Conservation (phyloP, 1,140 invertebrate species). For the Coptotermes formosanus region DNA sequence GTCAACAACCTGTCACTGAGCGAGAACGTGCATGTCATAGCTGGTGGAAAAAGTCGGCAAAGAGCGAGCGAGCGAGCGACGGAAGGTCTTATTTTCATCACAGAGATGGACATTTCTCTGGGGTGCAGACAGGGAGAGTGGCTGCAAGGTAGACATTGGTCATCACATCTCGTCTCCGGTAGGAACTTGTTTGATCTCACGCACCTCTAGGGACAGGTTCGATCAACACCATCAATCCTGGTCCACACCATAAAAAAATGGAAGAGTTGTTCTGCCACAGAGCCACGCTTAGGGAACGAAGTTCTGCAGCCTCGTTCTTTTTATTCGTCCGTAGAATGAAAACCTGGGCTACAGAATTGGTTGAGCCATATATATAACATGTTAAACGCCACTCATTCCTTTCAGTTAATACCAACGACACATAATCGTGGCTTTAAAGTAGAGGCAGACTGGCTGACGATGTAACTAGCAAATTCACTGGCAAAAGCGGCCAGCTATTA, state of each 20-base stretch:
- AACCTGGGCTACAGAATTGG: no score
- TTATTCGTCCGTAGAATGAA: no score
- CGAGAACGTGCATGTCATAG: no score
- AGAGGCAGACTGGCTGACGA: no score
- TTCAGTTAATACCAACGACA: no score
- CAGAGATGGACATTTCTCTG: background rate
- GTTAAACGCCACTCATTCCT: no score
- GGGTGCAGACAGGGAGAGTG: background rate
- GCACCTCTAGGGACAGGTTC: background rate
- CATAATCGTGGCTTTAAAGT: no score
- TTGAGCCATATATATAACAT: no score
- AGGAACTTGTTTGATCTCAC: background rate
- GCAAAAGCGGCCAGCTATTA: no score
- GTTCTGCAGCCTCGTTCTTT: background rate
- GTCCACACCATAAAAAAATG: background rate
- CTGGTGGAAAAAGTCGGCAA: background rate
- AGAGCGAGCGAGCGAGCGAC: background rate
- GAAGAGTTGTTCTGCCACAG: background rate
- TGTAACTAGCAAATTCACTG: no score
- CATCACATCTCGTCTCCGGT: background rate
- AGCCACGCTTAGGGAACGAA: background rate
- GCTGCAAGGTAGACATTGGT: background rate
- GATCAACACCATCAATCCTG: background rate
- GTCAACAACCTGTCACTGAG: no score
- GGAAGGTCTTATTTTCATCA: background rate